Evolutionary conservation across 1,140 invertebrate species (phyloP).

Genomic region (Medauroidea extradentata): DNA sequence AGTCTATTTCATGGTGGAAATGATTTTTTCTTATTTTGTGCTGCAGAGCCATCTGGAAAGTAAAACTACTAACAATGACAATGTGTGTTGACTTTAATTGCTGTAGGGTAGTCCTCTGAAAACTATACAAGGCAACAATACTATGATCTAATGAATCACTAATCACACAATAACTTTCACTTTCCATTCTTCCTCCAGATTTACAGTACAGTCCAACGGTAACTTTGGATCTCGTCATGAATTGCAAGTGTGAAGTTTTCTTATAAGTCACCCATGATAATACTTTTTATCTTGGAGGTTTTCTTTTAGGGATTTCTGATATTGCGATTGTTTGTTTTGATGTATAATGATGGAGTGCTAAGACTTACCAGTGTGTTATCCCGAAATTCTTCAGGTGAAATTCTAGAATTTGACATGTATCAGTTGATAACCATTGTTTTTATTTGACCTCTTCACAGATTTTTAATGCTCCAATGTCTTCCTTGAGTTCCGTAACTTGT

Average conservation of each 20-base stretch:
- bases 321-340: constrained; percentile 2
- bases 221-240: constrained; percentile 28
- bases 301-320: constrained; percentile 16
- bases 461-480: not conserved
- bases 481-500: not conserved
- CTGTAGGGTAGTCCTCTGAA: constrained; percentile 4
- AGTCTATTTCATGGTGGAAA: constrained; percentile 26
- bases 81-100: not conserved
- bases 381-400: constrained; percentile 12
- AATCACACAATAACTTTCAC: constrained; percentile 13
- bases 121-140: constrained; percentile 16
- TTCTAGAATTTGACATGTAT: constrained; percentile 14
- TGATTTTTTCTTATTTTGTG: constrained; percentile 40
- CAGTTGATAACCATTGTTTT: constrained; percentile 17
- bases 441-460: constrained; percentile 8
- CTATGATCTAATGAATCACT: constrained; percentile 21
- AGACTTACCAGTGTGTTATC: constrained; percentile 6
- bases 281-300: constrained; percentile 10
- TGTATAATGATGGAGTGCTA: constrained; percentile 12
- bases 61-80: constrained; percentile 26
- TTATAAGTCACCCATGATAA: constrained; percentile 25
- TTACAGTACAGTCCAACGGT: constrained; percentile 25
- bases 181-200: not conserved
- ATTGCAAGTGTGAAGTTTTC: constrained; percentile 27
- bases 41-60: constrained; percentile 31